phyloP scores from a whole-genome alignment of 53 echinoderm and acorn worm genomes.

The Luidia sarsii region DNA sequence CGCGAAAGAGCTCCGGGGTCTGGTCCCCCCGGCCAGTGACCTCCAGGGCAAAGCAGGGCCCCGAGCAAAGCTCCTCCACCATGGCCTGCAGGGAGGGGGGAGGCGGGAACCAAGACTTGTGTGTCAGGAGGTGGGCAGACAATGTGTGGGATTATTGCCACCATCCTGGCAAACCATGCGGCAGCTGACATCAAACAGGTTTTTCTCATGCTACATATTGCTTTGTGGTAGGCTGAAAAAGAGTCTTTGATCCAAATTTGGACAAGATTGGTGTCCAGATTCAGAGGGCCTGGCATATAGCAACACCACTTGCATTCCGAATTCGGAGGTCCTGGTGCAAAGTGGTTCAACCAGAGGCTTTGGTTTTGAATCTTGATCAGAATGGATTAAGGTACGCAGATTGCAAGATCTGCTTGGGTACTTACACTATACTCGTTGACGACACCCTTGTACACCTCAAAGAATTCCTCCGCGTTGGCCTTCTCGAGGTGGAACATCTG shows the following conservation, averaged over 20 bases:
- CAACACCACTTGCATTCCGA: no score
- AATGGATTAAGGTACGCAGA: not conserved
- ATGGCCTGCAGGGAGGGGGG: constrained; percentile 78
- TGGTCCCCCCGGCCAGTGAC: constrained; percentile 61
- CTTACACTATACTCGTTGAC: constrained; percentile 87
- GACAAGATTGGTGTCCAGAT: no score
- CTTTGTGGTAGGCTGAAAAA: no score
- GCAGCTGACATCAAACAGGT: no score
- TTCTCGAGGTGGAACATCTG: constrained; percentile 98
- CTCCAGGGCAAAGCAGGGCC: constrained; percentile 85
- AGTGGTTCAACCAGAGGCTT: not conserved
- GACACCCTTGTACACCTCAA: constrained; percentile 97
- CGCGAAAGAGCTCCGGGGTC: constrained; percentile 64
- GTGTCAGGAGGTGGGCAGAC: no score
- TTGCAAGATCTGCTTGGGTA: not conserved
- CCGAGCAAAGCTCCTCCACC: constrained; percentile 88
- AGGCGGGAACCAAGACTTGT: no score
- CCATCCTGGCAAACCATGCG: no score
- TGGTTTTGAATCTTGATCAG: not conserved
- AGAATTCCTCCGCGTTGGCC: constrained; percentile 94
- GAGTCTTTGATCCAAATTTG: no score
- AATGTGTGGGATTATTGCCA: no score
- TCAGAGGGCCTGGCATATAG: no score
- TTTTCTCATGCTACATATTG: no score
- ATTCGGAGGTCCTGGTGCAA: no score